A percentile compares a stretch with the other conserved stretches of the same genome.
These are phyloP conservation scores for Gasterosteus aculeatus DNA, from an alignment of 2,113 vertebrate species.

Conservation along the genomic window DNA sequence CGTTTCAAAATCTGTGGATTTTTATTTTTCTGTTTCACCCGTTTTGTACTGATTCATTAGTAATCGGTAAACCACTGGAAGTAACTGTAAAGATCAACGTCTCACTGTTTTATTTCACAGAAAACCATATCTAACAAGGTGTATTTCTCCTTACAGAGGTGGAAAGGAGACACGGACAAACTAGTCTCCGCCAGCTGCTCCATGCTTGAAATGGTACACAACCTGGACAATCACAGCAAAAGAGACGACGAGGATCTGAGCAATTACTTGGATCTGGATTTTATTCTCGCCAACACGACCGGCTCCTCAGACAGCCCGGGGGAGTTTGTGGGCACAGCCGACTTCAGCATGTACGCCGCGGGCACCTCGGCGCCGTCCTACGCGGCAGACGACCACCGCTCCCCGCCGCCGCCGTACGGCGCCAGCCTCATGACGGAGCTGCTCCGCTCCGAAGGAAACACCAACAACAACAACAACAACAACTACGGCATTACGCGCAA, in stretches of 20 bases:
- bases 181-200: conserved; percentile 70
- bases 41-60: background rate
- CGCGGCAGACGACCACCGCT: conserved; percentile 79
- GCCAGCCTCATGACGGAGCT: conserved; percentile 85
- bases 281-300: conserved; percentile 92
- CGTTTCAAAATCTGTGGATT: background rate
- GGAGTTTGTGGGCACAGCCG: conserved; percentile 79
- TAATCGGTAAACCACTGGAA: background rate
- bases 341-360: conserved; percentile 80
- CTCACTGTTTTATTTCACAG: background rate
- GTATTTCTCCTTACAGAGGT: conserved; percentile 81
- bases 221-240: conserved; percentile 74
- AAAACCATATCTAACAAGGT: background rate
- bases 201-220: conserved; percentile 76
- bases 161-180: conserved; percentile 86
- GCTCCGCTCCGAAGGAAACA: conserved; percentile 82
- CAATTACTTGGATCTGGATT: conserved; percentile 91
- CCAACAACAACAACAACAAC: background rate
- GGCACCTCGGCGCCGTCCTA: conserved; percentile 80
- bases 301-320: conserved; percentile 80
- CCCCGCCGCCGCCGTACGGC: conserved; percentile 86
- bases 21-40: background rate
- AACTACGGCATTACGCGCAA: conserved; percentile 73
- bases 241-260: conserved; percentile 94
- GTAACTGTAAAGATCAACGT: background rate